A percentile compares a stretch with the other conserved stretches of the same genome.
Conservation (phyloP, 2,113 vertebrate species). For the Cephalopholis sonnerati region DNA sequence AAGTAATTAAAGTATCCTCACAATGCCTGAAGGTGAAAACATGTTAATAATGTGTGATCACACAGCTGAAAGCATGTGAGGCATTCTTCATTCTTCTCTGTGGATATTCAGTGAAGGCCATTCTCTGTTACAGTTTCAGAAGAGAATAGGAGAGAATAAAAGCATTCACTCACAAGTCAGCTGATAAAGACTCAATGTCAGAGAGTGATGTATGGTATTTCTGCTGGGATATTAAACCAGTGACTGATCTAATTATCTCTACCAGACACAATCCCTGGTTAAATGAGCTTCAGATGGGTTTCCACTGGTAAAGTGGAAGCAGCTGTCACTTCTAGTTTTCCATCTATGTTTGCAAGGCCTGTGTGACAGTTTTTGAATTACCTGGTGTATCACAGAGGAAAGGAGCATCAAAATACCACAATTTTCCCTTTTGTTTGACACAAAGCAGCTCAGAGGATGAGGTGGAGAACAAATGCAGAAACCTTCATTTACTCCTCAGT, state of each 20-base stretch:
- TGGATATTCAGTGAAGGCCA: not conserved
- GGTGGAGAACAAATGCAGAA: not conserved
- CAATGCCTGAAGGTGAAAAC: not conserved
- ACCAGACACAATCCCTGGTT: slow-evolving; percentile 10
- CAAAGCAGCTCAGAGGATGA: not conserved
- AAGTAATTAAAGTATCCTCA: not conserved
- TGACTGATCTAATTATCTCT: slow-evolving; percentile 42
- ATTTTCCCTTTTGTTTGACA: not conserved
- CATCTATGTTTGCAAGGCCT: not conserved
- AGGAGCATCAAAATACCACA: not conserved
- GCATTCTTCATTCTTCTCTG: not conserved
- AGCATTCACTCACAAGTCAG: not conserved
- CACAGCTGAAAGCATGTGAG: not conserved
- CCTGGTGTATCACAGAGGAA: not conserved
- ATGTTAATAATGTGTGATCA: slow-evolving; percentile 29
- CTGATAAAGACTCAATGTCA: slow-evolving; percentile 7
- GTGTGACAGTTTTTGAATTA: slow-evolving; percentile 12
- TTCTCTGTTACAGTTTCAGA: not conserved
- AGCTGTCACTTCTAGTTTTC: slow-evolving; percentile 26
- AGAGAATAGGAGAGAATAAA: not conserved
- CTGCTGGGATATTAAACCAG: slow-evolving; percentile 20
- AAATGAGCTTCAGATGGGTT: slow-evolving; percentile 39
- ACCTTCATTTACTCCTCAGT: not conserved
- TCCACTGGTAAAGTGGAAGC: slow-evolving; percentile 38
- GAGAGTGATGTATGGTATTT: slow-evolving; percentile 42